Evolutionary conservation across 1,140 invertebrate genomes (phyloP), one percentile per base, ranked within the genome.

Genomic region (Procambarus clarkii): DNA sequence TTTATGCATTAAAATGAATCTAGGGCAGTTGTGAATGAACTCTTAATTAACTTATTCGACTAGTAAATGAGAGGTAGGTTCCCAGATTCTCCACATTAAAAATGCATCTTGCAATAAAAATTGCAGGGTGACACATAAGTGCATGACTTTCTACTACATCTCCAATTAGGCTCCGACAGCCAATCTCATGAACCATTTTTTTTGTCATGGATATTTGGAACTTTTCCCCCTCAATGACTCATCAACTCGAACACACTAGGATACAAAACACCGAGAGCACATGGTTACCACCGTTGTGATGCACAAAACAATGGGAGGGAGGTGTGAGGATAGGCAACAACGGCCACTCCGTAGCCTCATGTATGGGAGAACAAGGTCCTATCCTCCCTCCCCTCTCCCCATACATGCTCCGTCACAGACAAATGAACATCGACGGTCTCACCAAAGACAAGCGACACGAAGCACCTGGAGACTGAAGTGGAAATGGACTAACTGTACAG

Each of bases 401-500:
- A 74, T 8, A 74, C n/a, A 34, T n/a, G 5, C 24, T 74, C 69
- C n/a, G n/a, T 74, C 69, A 74, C n/a, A 24, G 69, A 34, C 69
- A 74, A 34, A 74, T 34, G 5, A 74, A 74, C 69, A 74, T 34
- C n/a, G 69, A 74, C 69, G 69, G 79, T 34, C 48, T 86, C 76
- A 77, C 85, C 54, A 76, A 77, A 86, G 85, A 77, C 74, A 86
- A 86, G 85, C 85, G 74, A 86, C 85, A 86, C 58, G 85, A 86
- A 86, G 85, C 85, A 86, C 85, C 85, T 77, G 74, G 24, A 78
- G 44, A 78, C 85, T 21, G 76, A 71, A 86, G 85, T 78, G 85
- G 85, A 86, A 78, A 48, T 81, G 48, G 48, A 81, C 79, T 81
- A 81, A 81, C 79, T 81, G 46, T 81, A 81, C 79, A 81, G 54